phyloP scores from a whole-genome alignment of 2,113 vertebrate species.

The Orthochromis malagaraziensis region DNA sequence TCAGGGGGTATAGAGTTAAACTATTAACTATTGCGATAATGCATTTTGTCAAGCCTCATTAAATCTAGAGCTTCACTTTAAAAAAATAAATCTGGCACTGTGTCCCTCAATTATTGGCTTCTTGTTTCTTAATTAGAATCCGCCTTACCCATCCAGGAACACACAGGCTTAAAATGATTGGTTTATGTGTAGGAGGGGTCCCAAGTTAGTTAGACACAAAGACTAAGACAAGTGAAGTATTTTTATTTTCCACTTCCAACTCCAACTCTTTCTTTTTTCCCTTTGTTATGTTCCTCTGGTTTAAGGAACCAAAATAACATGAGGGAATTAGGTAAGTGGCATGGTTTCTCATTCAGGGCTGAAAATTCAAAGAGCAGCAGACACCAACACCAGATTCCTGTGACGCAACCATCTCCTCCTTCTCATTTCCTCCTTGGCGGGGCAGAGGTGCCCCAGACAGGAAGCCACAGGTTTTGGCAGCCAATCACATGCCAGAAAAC shows the following conservation, averaged over 20 bases:
- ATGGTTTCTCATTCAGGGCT: constrained; percentile 43
- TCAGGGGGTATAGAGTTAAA: not conserved
- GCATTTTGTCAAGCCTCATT: not conserved
- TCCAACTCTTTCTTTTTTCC: not conserved
- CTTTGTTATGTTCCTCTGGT: constrained; percentile 17
- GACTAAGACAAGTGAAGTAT: not conserved
- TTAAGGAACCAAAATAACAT: constrained; percentile 25
- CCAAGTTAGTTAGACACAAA: not conserved
- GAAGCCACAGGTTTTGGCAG: constrained; percentile 59
- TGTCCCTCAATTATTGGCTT: constrained; percentile 17
- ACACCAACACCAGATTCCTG: constrained; percentile 39
- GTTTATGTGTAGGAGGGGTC: not conserved
- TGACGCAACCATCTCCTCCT: constrained; percentile 56
- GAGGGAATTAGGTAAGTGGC: constrained; percentile 8
- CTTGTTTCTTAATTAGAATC: not conserved
- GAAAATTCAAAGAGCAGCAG: constrained; percentile 24
- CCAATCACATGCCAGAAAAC: constrained; percentile 61
- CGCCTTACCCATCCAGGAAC: not conserved
- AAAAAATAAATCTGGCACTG: constrained; percentile 6
- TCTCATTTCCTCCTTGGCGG: constrained; percentile 57
- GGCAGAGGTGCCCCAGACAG: constrained; percentile 56
- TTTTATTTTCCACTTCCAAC: constrained; percentile 5
- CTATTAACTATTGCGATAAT: not conserved
- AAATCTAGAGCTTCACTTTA: not conserved
- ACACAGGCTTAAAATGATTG: not conserved